phyloP scores from a whole-genome alignment of 2,888 invertebrate species.

The Ornithoptera alexandrae region DNA sequence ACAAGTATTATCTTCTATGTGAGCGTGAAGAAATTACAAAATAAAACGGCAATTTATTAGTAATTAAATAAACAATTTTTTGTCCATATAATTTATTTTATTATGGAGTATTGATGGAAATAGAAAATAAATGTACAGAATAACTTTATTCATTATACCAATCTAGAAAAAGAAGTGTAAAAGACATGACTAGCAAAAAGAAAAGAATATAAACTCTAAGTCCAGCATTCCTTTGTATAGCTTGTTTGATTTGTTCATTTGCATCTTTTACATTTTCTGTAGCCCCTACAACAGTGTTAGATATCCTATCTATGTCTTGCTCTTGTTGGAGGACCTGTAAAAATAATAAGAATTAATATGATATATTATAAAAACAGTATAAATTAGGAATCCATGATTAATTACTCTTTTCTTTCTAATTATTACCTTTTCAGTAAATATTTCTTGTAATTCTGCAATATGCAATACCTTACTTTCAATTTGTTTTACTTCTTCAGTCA shows the following conservation, averaged over 20 bases:
- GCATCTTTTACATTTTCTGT: conserved; percentile 98
- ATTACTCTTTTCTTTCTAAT: background rate
- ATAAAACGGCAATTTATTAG: no score
- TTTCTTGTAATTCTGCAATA: conserved; percentile 96
- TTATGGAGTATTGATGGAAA: background rate
- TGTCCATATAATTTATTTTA: background rate
- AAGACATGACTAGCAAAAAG: conserved; percentile 96
- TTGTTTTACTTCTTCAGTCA: conserved; percentile 94
- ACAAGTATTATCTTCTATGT: no score
- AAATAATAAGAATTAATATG: conserved; percentile 10
- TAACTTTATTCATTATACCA: conserved; percentile 93
- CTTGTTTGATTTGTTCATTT: conserved; percentile 97
- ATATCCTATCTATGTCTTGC: conserved; percentile 93
- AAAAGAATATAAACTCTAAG: conserved; percentile 96
- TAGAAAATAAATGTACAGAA: background rate
- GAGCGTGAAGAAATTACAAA: no score
- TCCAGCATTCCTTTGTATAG: conserved; percentile 97
- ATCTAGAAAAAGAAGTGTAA: conserved; percentile 96
- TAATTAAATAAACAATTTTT: background rate
- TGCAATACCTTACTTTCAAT: conserved; percentile 96
- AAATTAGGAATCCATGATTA: background rate
- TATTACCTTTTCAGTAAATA: conserved; percentile 93
- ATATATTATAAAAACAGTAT: background rate
- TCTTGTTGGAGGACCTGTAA: conserved; percentile 92
- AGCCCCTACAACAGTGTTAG: conserved; percentile 92